Evolutionary conservation across 2,888 invertebrate species (phyloP), one percentile per base, ranked within the genome.

Genomic region (Amiota minor): DNA sequence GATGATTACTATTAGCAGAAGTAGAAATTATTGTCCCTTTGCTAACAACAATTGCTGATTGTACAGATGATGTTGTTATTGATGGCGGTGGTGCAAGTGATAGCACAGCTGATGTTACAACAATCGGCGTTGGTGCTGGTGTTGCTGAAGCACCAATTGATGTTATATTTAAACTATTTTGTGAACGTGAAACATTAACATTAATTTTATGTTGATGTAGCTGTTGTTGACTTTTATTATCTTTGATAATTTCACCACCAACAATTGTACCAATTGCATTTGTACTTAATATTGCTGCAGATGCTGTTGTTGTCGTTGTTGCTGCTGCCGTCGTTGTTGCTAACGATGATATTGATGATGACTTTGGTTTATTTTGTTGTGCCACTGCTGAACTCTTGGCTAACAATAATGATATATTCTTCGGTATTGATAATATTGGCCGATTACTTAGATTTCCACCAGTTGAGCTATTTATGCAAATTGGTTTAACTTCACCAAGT

Each of bases 91-190:
- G 78, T 71, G 72, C 75, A 77, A 12, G 75, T 74, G 70, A 78
- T 70, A 76, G 46, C 23, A 72, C 20, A 70, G 74, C 50, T 64
- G 73, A 18, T 20, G 73, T 49, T 14, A 72, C 45, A 11, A 55
- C 65, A 20, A 73, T 71, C 62, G 67, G 35, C 35, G 35, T 35
- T 61, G 65, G n/a, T 3, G 89, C 84, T 61, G 61, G n/a, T 3
- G 89, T 84, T 14, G 91, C 91, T 56, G 91, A 90, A n/a, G 59
- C 65, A n/a, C 35, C 47, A 35, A 70, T 23, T 23, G 70, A 14
- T 12, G 65, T 59, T 47, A 71, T 70, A 50, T 76, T 76, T 12
- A 72, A 50, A 2, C 69, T 68, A 56, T 70, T 50, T 50, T 49
- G 50, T 12, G 67, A 20, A 12, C 46, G 72, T 16, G 74, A 53